Base-by-base conservation (phyloP, 2,113 vertebrate species). In the Origma solitaria region DNA sequence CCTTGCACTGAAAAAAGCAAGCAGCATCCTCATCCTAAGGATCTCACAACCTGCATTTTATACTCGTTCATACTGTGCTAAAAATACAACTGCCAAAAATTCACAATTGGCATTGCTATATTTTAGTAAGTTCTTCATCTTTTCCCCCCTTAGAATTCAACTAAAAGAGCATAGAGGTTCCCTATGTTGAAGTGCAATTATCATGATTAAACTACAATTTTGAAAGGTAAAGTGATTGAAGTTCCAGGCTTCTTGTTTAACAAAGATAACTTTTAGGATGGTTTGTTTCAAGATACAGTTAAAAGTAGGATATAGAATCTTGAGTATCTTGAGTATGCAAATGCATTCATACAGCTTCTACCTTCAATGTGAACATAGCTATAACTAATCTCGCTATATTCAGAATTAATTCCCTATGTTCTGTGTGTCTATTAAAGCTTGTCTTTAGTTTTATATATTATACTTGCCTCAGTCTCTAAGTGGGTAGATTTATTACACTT, bases 321-420 rank as follows among this genome's bases (percentile, higher is more conserved):
- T 68, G 31, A 93, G 69, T 62, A 77, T 77, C 37, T 50, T 68
- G 31, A 93, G 69, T 62, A 27, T 1, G 5, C 38, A 76, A 81
- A 86, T 4, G 3, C 13, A 47, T 70, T 84, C 47, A 64, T 66
- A 79, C 13, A 77, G 76, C 60, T 91, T 91, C 58, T 68, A 61
- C 30, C 10, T 20, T 86, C 71, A 84, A 45, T 1, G 0, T 60
- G 31, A 70, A 49, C 65, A 82, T 20, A 92, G 30, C 16, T 82
- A 49, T 72, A 96, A 91, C 88, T 94, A 95, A 90, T 96, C 73
- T 95, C 19, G 7, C 86, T 87, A 42, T 61, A 92, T 89, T 88
- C 88, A 75, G 62, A 90, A 90, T 66, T 87, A 89, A 94, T 90
- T 86, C 40, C 28, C 60, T 57, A 6, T 78, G 16, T 72, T 95